Evolutionary conservation across 2,797 vertebrate genomes (phyloP), one percentile per base, ranked within the genome.

Genomic region (Rhinoraja longicauda): DNA sequence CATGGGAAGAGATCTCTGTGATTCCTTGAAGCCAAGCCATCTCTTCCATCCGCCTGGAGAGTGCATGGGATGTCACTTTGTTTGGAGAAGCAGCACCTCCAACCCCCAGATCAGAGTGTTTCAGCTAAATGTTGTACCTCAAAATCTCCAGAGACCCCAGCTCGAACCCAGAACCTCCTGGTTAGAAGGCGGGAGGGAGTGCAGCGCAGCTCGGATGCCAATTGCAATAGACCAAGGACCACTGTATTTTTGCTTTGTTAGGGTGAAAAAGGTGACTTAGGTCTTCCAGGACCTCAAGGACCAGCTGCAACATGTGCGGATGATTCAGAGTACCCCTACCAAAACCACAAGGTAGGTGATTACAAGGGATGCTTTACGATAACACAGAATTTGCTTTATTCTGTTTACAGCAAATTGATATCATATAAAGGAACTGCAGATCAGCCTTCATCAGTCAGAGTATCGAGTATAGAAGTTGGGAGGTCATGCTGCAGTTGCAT

Each of bases 181-280:
- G 17, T 78, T 21, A 24, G 21, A 82, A n/a, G n/a, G n/a, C n/a
- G n/a, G n/a, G n/a, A n/a, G n/a, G n/a, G n/a, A n/a, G n/a, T n/a
- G n/a, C n/a, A n/a, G n/a, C n/a, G n/a, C 19, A 4, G 26, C 2
- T 59, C 53, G 17, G 81, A 59, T n/a, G 59, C 29, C 53, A 12
- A 15, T 6, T 59, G 57, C 15, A 0, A 26, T 59, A 13, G 90
- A 39, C 67, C 67, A 90, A 36, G 4, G 32, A 90, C 7, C 88
- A 59, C 62, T 10, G 88, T 81, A 29, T 29, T 90, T 90, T 26
- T 2, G 19, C 70, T 39, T 90, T 90, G 19, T 12, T 32, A 90
- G 88, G 88, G 88, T 70, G 32, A 32, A 90, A 90, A 90, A 70
- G 88, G 88, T 70, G 88, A 70, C 32, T 12, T 70, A 24, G 88